Evolutionary conservation across 2,888 invertebrate species (phyloP), one percentile per base, ranked within the genome.

Genomic region (Agrilus mali): DNA sequence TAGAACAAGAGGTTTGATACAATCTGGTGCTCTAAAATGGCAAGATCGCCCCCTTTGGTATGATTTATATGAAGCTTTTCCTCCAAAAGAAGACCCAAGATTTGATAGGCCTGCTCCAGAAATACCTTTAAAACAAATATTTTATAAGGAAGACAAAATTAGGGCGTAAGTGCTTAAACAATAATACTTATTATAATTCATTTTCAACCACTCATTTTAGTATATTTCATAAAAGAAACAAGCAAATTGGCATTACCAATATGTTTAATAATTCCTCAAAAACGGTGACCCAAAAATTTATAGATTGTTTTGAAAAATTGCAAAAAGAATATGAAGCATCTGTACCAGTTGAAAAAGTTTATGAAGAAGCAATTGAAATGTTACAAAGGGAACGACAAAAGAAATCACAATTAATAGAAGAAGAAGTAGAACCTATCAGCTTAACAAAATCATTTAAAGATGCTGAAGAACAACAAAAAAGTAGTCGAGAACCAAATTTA

Each of bases 31-130:
- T 4, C 70, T 94, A 64, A 82, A 78, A 59, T 70, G 78, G 44
- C 81, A 84, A 52, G 90, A 95, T 55, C 75, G 84, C 50, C 97
- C 97, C 0, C 47, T 96, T 8, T 97, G 97, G 97, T 92, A 84
- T 61, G 86, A 90, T 60, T 70, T 97, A 16, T 96, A 94, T 62
- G 78, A 80, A 65, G 80, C 85, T 1, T 93, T 92, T 69, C 96
- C 96, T 7, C 96, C 97, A 2, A 78, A 80, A 51, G 67, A 78
- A 36, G 87, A 89, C 57, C 96, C 96, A 6, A 71, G 73, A 47
- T 87, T 73, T 66, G 82, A 85, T 51, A 73, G 82, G 57, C 75
- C 78, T 5, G 74, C 71, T 31, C 73, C 78, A 1, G 74, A 77
- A 46, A 67, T 73, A 8, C 70, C 76, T 10, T 65, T 90, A 8